These are phyloP conservation scores for Spinibarbus caldwelli DNA, from an alignment of 2,797 vertebrate genomes.

Conservation along the genomic window DNA sequence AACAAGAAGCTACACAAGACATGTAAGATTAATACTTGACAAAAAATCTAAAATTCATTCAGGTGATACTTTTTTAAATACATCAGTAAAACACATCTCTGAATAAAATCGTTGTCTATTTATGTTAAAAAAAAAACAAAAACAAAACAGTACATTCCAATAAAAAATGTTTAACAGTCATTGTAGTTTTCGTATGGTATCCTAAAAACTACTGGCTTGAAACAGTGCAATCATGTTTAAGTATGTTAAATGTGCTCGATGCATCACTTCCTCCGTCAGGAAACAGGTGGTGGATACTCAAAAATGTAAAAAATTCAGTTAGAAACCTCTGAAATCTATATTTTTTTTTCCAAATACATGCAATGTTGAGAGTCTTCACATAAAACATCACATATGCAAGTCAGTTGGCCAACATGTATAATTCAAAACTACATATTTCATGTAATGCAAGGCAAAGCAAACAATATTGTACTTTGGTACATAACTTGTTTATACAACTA, in stretches of 20 bases:
- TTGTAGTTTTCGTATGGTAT: no score
- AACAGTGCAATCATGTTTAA: not conserved
- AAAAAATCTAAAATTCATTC: no score
- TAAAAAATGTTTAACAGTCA: not conserved
- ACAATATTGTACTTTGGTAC: not conserved
- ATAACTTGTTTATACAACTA: not conserved
- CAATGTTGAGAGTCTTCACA: not conserved
- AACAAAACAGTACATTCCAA: no score
- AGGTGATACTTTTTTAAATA: no score
- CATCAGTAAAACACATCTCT: no score
- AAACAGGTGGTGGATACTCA: conserved; percentile 13
- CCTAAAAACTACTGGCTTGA: not conserved
- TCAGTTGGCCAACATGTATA: not conserved
- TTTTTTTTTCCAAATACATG: not conserved
- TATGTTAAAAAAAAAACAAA: no score
- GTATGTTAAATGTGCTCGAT: not conserved
- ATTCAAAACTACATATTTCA: not conserved
- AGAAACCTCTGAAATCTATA: not conserved
- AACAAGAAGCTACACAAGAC: no score
- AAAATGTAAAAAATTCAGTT: conserved; percentile 4
- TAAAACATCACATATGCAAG: not conserved
- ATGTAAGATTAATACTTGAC: no score
- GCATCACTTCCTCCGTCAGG: conserved; percentile 29
- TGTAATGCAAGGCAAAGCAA: not conserved
- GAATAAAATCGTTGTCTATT: no score